A percentile compares a stretch with the other conserved stretches of the same genome.
Evolutionary conservation across 2,797 vertebrate species (phyloP).

Genomic region (Mus minutoides): DNA sequence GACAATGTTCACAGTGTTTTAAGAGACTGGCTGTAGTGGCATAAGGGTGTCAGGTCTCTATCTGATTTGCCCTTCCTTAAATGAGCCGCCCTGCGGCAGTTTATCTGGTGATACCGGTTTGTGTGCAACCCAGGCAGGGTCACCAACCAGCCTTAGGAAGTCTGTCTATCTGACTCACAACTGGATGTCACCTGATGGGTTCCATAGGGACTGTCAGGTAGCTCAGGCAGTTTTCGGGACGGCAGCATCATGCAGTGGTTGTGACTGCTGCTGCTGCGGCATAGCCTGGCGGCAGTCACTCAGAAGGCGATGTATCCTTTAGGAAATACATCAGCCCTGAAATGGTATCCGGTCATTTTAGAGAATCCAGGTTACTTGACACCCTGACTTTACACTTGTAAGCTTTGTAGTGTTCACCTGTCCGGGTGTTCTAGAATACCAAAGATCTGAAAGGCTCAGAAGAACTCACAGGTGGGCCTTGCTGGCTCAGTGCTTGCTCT

Average conservation of each 20-base stretch:
- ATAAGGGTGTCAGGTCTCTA: background rate
- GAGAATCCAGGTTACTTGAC: background rate
- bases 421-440: background rate
- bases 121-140: background rate
- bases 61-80: background rate
- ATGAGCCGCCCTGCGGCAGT: background rate
- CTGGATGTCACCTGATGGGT: background rate
- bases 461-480: background rate
- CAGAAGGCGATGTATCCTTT: background rate
- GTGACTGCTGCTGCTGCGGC: too few relatives aligned
- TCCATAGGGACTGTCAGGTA: background rate
- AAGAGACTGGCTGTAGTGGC: background rate
- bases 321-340: background rate
- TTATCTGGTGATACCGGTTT: background rate
- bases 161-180: background rate
- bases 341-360: background rate
- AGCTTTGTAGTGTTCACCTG: background rate
- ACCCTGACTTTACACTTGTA: background rate
- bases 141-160: background rate
- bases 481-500: background rate
- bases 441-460: background rate
- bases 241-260: background rate
- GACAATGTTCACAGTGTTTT: background rate
- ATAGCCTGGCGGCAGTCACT: background rate
- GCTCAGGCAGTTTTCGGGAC: background rate